Base-by-base conservation (phyloP, 2,888 invertebrate species). In the Dicycla oo region DNA sequence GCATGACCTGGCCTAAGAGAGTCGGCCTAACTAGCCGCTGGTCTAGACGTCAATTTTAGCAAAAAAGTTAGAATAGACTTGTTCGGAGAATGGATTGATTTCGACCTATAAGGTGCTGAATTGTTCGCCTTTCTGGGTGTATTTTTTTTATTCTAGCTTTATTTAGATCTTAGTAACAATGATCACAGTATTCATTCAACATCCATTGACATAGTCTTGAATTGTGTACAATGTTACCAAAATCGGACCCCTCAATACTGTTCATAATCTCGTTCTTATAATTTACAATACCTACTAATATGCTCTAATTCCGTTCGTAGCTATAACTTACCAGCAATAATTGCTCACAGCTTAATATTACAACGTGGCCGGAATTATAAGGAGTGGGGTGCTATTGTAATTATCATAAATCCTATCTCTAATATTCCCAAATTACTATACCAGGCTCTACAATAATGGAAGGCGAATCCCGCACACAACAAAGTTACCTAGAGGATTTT, bases 271-370 rank as follows among this genome's bases (percentile, higher is more conserved):
- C 60, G 53, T 49, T 13, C 43, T 20, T 38, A 26, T 61, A 61
- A 69, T 77, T 75, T 26, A 51, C 43, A 15, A n/a, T 49, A 15
- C 3, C 23, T 13, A 53, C 30, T 58, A 67, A 67, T 67, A 69
- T 26, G 76, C 7, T 54, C 30, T 54, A 43, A 54, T 79, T 73
- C 34, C 13, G 13, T 13, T 11, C 11, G 26, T 34, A 47, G 51
- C 57, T 23, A 78, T 67, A 79, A 79, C 20, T 74, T 79, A 38
- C 47, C 7, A 53, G 53, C 11, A 78, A 63, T 73, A 49, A 74
- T 63, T 63, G 51, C 45, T 30, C 18, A 38, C 10, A 73, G 80
- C 43, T 73, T 62, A 58, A 66, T 73, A 73, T 43, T 58, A 67
- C 64, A 51, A 43, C 60, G 71, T 58, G 45, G 51, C 51, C 62